Evolutionary conservation across 2,797 vertebrate species (phyloP).

Genomic region (Syngnathus rostellatus): DNA sequence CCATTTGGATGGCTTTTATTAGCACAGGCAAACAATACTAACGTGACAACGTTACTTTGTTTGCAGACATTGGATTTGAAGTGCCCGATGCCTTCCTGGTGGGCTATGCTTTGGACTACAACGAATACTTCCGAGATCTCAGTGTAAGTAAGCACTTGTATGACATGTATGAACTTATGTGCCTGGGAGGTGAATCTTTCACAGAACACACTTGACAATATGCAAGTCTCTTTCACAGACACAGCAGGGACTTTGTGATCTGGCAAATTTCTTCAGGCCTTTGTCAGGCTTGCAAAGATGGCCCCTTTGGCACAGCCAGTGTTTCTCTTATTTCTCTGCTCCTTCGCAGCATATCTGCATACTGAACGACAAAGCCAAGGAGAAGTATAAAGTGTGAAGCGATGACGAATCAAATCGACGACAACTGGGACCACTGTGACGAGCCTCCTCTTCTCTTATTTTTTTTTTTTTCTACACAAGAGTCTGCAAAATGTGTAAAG

Average conservation of each 20-base stretch:
- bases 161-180: no score
- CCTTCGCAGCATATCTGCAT: conserved; percentile 77
- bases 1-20: no score
- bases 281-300: no score
- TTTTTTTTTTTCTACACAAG: conserved; percentile 50
- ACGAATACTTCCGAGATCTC: conserved; percentile 80
- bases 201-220: neutral
- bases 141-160: conserved; percentile 61
- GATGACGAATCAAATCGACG: conserved; percentile 24
- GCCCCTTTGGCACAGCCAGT: no score
- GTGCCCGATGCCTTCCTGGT: conserved; percentile 77
- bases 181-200: neutral
- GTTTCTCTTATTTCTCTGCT: neutral
- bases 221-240: no score
- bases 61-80: conserved; percentile 77
- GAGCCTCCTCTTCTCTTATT: conserved; percentile 30
- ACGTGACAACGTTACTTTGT: conserved; percentile 18
- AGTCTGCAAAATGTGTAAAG: conserved; percentile 29
- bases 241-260: no score
- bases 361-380: conserved; percentile 74
- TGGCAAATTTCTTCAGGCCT: no score
- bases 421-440: conserved; percentile 67
- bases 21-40: conserved; percentile 1
- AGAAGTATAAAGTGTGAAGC: conserved; percentile 76
- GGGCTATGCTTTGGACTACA: conserved; percentile 79